Base-by-base conservation (phyloP, 2,113 vertebrate species). In the Anhinga rufa region DNA sequence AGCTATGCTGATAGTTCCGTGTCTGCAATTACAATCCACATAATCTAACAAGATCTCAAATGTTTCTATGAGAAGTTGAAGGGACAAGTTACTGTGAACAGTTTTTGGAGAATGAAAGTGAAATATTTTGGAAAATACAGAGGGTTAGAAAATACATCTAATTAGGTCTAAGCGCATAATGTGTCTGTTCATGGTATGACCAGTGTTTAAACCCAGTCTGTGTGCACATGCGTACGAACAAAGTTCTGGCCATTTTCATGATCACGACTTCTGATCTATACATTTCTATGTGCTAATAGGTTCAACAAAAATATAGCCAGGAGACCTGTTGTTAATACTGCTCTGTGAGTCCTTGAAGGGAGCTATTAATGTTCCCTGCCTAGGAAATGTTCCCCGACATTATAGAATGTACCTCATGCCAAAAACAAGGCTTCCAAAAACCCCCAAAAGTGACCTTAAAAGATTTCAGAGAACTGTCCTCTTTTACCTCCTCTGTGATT, bases 1-100 rank as follows among this genome's bases (percentile, higher is more conserved):
- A 78, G 42, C 49, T 52, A 1, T 26, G 78, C 5, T 57, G 51
- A 9, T 32, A 10, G 34, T 31, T 72, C 16, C 55, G 20, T 57
- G 36, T 15, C 51, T 64, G 11, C 7, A 3, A 0, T 62, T 55
- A 2, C 12, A 32, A 55, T 40, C 44, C 11, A 10, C 20, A 0
- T 31, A 20, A 25, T 51, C 42, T 16, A n/a, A 22, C 17, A 15
- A 34, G 36, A 21, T 54, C 38, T 55, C 70, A 34, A 0, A 10
- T 46, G 21, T 52, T 90, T 66, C 48, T 46, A 60, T 36, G 70
- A 32, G 22, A 76, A 28, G 29, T 6, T 64, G 44, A 80, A 88
- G 70, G 65, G 24, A 2, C 0, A 2, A 49, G 17, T 48, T 72
- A 48, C 21, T 36, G 2, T 74, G 74, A 58, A 21, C 65, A 57